Evolutionary conservation across 2,888 invertebrate species (phyloP).

Genomic region (Caenorhabditis macrosperma): DNA sequence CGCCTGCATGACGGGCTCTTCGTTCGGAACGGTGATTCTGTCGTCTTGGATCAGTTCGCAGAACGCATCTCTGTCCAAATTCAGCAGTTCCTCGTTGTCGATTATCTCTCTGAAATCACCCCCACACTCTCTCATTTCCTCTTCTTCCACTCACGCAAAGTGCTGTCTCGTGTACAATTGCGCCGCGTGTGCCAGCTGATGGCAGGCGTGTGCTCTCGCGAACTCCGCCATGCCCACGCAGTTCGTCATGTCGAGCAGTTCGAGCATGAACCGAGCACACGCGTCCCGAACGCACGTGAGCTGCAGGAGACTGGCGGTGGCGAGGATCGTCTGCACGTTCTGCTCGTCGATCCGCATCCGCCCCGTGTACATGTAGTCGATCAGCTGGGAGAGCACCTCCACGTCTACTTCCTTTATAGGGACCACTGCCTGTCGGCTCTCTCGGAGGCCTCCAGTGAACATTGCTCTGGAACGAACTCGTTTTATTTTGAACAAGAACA

Average conservation of each 20-base stretch:
- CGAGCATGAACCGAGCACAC: slow-evolving; percentile 89
- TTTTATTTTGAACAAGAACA: too few species aligned
- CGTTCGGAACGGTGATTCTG: slow-evolving; percentile 84
- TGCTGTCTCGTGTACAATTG: slow-evolving; percentile 99
- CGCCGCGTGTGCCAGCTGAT: slow-evolving; percentile 93
- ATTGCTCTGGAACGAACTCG: slow-evolving; percentile 61
- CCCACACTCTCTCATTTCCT: not conserved
- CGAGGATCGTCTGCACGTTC: slow-evolving; percentile 54
- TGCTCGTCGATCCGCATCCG: slow-evolving; percentile 54
- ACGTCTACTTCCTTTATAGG: slow-evolving; percentile 57
- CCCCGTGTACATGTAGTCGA: slow-evolving; percentile 65
- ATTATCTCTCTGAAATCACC: slow-evolving; percentile 53
- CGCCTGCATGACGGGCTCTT: slow-evolving; percentile 90
- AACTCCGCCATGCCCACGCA: slow-evolving; percentile 97
- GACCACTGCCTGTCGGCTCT: slow-evolving; percentile 16
- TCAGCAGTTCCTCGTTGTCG: slow-evolving; percentile 54
- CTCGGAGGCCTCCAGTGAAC: slow-evolving; percentile 57
- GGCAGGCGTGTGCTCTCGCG: slow-evolving; percentile 97
- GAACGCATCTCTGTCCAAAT: slow-evolving; percentile 50
- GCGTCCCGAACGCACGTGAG: slow-evolving; percentile 56
- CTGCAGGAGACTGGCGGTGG: slow-evolving; percentile 52
- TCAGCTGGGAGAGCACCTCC: slow-evolving; percentile 42
- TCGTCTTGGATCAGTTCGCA: slow-evolving; percentile 59
- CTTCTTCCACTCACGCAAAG: slow-evolving; percentile 85
- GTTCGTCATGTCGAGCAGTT: slow-evolving; percentile 97